phyloP scores from a whole-genome alignment of 2,113 vertebrate genomes.

The human (Homo sapiens) region GRCh38 chr16:80082001-80082500 shows the following conservation, averaged over 20 bases:
- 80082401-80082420: not conserved
- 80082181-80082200: not conserved
- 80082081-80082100: not conserved
- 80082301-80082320: not conserved
- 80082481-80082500: not conserved
- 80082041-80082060: not conserved
- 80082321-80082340: not conserved
- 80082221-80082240: not conserved
- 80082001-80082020: constrained; percentile 52
- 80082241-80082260: not conserved
- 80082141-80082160: not conserved
- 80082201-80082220: not conserved
- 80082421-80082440: not conserved
- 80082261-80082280: not conserved
- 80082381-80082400: not conserved
- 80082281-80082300: not conserved
- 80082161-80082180: not conserved
- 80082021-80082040: not conserved
- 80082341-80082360: not conserved
- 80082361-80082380: not conserved
- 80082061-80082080: not conserved
- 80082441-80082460: not conserved
- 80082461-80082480: not conserved
- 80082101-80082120: not conserved
- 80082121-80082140: constrained; percentile 48